These are phyloP conservation scores for Ranitomeya imitator DNA, from an alignment of 2,113 vertebrate species.

Conservation along the genomic window DNA sequence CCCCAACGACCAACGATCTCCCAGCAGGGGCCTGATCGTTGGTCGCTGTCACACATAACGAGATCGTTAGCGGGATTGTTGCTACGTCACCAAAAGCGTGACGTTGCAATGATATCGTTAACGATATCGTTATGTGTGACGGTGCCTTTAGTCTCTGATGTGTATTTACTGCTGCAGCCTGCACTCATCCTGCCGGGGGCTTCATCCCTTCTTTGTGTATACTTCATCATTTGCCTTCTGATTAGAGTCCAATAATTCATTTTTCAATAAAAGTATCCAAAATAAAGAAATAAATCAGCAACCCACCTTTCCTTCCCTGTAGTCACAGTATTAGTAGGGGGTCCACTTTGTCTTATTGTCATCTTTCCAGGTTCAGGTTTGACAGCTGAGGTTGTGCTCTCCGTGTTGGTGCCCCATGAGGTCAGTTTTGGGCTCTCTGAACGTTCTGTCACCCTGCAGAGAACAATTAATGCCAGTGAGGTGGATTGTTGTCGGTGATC, in stretches of 20 bases:
- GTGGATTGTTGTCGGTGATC: background rate
- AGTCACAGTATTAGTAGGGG: background rate
- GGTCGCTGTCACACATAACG: no score
- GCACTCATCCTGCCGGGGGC: background rate
- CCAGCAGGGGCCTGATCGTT: no score
- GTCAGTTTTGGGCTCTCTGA: slow-evolving; percentile 26
- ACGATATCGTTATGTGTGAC: no score
- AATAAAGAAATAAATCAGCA: background rate
- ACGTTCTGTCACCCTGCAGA: background rate
- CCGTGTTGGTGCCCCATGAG: background rate
- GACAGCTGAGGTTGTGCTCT: background rate
- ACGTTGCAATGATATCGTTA: no score
- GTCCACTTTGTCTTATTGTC: background rate
- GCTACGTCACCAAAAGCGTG: no score
- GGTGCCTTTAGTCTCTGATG: no score
- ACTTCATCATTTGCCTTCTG: background rate
- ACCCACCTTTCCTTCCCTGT: slow-evolving; percentile 7
- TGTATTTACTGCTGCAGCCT: background rate
- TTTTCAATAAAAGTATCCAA: background rate
- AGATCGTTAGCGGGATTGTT: no score
- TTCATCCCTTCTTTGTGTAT: background rate
- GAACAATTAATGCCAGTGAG: background rate
- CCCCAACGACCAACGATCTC: no score
- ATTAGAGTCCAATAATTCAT: background rate
- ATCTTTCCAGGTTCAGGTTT: slow-evolving; percentile 31